Evolutionary conservation across 2,888 invertebrate genomes (phyloP).

Genomic region (Scaptomyza tumidula): DNA sequence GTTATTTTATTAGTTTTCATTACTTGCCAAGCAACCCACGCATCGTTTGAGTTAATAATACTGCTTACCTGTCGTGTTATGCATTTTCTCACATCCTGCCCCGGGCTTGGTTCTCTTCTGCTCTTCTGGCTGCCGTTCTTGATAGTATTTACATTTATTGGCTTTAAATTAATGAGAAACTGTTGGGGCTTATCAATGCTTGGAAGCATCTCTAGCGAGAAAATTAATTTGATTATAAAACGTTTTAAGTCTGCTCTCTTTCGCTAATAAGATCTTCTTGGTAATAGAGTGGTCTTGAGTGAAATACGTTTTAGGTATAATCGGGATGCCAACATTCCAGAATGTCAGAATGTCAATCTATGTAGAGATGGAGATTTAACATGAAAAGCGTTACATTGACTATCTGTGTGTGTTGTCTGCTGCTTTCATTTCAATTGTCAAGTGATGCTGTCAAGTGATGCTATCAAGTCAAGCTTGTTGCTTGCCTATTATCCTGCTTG

Average conservation of each 20-base stretch:
- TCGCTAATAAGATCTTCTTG: slow-evolving; percentile 27
- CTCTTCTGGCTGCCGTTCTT: slow-evolving; percentile 14
- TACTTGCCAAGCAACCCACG: slow-evolving; percentile 59
- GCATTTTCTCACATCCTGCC: neutral
- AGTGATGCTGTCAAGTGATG: slow-evolving; percentile 68
- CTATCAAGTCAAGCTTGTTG: slow-evolving; percentile 54
- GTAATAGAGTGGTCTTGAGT: neutral
- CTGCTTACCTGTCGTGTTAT: slow-evolving; percentile 41
- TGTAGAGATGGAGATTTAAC: slow-evolving; percentile 8
- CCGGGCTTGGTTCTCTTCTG: neutral
- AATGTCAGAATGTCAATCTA: slow-evolving; percentile 1
- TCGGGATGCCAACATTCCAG: neutral
- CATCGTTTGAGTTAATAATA: slow-evolving; percentile 48
- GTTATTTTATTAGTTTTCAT: slow-evolving; percentile 72
- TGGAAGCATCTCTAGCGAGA: slow-evolving; percentile 55
- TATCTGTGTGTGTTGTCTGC: slow-evolving; percentile 20
- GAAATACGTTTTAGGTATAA: slow-evolving; percentile 3
- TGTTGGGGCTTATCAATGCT: slow-evolving; percentile 66
- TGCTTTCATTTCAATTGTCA: slow-evolving; percentile 70
- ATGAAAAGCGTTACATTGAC: slow-evolving; percentile 8
- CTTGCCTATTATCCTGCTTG: slow-evolving; percentile 28
- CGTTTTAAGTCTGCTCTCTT: slow-evolving; percentile 45
- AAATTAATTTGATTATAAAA: slow-evolving; percentile 71
- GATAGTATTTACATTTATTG: slow-evolving; percentile 66
- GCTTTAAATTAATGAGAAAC: slow-evolving; percentile 73